A percentile compares a stretch with the other conserved stretches of the same genome.
These are phyloP conservation scores for Mionectes olivaceus DNA, from an alignment of 2,797 vertebrate species.

Conservation along the genomic window DNA sequence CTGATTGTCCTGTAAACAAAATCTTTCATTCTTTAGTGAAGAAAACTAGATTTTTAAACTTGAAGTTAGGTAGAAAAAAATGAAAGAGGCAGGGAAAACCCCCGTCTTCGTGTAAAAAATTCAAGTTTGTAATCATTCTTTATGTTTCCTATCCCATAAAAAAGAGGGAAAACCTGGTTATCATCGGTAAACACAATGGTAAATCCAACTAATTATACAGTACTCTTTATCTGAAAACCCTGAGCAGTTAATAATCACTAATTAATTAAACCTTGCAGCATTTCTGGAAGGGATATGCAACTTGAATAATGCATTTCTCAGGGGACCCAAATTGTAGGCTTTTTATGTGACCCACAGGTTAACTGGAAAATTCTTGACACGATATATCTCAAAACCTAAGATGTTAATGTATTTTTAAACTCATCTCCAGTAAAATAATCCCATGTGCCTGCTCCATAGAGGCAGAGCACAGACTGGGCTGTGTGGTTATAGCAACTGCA, in stretches of 20 bases:
- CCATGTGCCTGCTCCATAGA: not conserved
- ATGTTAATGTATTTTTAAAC: not conserved
- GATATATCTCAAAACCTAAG: not conserved
- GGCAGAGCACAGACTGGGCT: not conserved
- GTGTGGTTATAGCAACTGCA: not conserved
- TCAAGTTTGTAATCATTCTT: not conserved
- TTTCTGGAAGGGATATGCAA: not conserved
- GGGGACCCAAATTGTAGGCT: not conserved
- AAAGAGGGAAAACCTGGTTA: not conserved
- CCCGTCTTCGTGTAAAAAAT: not conserved
- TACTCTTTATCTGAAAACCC: not conserved
- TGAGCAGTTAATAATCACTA: not conserved
- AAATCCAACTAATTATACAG: not conserved
- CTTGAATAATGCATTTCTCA: not conserved
- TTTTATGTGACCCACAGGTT: not conserved
- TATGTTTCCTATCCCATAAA: not conserved
- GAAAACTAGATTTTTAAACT: not conserved
- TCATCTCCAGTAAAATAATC: not conserved
- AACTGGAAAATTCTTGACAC: not conserved
- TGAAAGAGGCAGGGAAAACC: not conserved
- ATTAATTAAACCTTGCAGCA: constrained; percentile 31
- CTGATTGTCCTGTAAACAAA: not conserved
- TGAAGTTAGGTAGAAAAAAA: not conserved
- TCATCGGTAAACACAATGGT: not conserved
- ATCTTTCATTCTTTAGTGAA: not conserved